These are phyloP conservation scores for Thalpophila matura DNA, from an alignment of 2,888 invertebrate species.

Conservation along the genomic window DNA sequence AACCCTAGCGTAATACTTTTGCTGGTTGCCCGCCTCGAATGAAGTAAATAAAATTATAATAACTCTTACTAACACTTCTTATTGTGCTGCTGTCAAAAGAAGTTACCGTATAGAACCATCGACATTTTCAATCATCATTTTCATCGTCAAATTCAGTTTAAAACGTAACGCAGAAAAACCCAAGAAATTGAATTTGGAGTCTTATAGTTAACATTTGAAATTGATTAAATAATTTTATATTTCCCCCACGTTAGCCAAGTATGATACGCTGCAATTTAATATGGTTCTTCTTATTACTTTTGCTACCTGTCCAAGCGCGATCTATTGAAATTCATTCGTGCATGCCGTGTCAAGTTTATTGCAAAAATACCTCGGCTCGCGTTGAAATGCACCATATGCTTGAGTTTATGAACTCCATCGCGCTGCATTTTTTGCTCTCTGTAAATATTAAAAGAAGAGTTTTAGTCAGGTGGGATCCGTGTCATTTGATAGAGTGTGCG, in stretches of 20 bases:
- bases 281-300: conserved; percentile 47
- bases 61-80: too few species aligned
- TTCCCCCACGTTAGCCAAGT: background rate
- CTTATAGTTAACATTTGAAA: too few species aligned
- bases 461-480: conserved; percentile 30
- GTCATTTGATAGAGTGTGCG: conserved; percentile 42
- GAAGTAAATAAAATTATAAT: too few species aligned
- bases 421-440: conserved; percentile 27
- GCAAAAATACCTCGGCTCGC: conserved; percentile 54
- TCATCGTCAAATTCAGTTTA: background rate
- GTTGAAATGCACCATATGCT: conserved; percentile 44
- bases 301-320: conserved; percentile 36
- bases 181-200: too few species aligned
- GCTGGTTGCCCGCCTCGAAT: too few species aligned
- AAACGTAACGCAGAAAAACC: too few species aligned
- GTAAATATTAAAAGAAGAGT: conserved; percentile 37
- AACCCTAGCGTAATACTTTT: too few species aligned
- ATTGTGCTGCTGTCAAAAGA: too few species aligned
- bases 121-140: too few species aligned
- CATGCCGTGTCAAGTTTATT: conserved; percentile 56
- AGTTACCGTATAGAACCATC: too few species aligned
- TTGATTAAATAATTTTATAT: background rate
- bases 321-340: conserved; percentile 55
- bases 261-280: conserved; percentile 35
- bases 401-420: conserved; percentile 39